phyloP scores from a whole-genome alignment of 2,888 invertebrate genomes.

The Drosophila dives region DNA sequence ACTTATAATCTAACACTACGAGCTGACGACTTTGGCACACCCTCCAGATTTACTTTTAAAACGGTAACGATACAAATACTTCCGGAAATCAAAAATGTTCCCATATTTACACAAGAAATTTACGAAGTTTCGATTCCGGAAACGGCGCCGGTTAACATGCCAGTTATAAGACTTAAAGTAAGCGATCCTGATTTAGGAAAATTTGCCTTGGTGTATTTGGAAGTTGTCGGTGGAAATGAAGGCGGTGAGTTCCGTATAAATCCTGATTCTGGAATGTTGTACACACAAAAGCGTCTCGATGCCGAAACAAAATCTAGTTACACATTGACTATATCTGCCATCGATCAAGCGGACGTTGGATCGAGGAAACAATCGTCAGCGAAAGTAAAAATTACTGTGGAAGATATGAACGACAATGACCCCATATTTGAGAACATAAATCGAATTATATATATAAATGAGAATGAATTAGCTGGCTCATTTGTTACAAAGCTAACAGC shows the following conservation, averaged over 20 bases:
- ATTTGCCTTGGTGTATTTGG: slow-evolving; percentile 93
- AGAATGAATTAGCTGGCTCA: slow-evolving; percentile 94
- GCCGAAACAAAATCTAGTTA: slow-evolving; percentile 94
- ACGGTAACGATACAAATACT: slow-evolving; percentile 92
- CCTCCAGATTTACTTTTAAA: slow-evolving; percentile 91
- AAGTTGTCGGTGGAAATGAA: slow-evolving; percentile 96
- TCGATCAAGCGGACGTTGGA: slow-evolving; percentile 94
- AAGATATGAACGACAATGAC: slow-evolving; percentile 97
- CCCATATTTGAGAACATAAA: slow-evolving; percentile 92
- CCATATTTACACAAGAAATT: slow-evolving; percentile 93
- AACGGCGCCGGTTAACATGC: slow-evolving; percentile 94
- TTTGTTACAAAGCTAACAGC: slow-evolving; percentile 94
- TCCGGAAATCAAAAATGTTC: slow-evolving; percentile 94
- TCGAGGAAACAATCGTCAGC: slow-evolving; percentile 94
- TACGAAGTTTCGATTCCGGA: slow-evolving; percentile 95
- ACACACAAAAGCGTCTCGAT: slow-evolving; percentile 92
- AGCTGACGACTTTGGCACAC: slow-evolving; percentile 93
- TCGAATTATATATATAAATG: slow-evolving; percentile 91
- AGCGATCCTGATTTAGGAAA: slow-evolving; percentile 93
- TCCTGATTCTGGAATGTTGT: slow-evolving; percentile 94
- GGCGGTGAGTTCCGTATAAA: slow-evolving; percentile 95
- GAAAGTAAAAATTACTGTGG: slow-evolving; percentile 94
- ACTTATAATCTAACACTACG: slow-evolving; percentile 93
- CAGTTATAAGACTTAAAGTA: slow-evolving; percentile 94
- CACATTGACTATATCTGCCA: slow-evolving; percentile 94